These are phyloP conservation scores for Bombycilla garrulus DNA, from an alignment of 2,113 vertebrate genomes.

Conservation along the genomic window DNA sequence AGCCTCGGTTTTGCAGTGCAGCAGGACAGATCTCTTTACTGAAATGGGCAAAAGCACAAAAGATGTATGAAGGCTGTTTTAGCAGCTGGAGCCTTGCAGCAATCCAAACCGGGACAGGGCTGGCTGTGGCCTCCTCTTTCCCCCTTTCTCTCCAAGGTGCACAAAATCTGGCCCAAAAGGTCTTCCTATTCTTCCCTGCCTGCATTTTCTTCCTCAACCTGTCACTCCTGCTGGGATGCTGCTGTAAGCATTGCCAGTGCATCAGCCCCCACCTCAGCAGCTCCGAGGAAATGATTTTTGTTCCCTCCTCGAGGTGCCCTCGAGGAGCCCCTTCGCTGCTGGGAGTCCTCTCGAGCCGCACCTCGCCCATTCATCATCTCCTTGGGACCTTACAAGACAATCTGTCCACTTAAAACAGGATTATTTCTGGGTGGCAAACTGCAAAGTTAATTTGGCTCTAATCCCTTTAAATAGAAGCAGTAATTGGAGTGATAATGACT, in stretches of 20 bases:
- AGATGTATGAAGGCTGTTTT: not conserved
- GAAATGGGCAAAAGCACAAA: not conserved
- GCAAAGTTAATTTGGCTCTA: slow-evolving; percentile 68
- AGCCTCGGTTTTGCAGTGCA: not conserved
- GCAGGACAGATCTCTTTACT: not conserved
- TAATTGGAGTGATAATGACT: slow-evolving; percentile 61
- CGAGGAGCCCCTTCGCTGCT: accelerated
- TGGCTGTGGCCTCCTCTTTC: not conserved
- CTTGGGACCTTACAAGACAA: not conserved
- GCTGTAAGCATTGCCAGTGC: accelerated
- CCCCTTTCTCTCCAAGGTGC: not conserved
- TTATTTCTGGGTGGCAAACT: slow-evolving; percentile 71
- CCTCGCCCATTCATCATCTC: not conserved
- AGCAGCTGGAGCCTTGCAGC: not conserved
- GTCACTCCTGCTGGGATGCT: not conserved
- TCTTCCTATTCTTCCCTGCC: not conserved
- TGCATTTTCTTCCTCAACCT: not conserved
- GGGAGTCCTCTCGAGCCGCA: not conserved
- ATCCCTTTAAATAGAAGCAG: slow-evolving; percentile 70
- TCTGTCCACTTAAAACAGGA: slow-evolving; percentile 57
- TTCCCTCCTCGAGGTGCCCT: accelerated
- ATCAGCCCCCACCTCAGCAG: not conserved
- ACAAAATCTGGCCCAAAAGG: accelerated
- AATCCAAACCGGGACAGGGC: not conserved
- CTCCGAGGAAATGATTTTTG: not conserved